Evolutionary conservation across 2,113 vertebrate genomes (phyloP).

Genomic region (Pangasianodon hypophthalmus): DNA sequence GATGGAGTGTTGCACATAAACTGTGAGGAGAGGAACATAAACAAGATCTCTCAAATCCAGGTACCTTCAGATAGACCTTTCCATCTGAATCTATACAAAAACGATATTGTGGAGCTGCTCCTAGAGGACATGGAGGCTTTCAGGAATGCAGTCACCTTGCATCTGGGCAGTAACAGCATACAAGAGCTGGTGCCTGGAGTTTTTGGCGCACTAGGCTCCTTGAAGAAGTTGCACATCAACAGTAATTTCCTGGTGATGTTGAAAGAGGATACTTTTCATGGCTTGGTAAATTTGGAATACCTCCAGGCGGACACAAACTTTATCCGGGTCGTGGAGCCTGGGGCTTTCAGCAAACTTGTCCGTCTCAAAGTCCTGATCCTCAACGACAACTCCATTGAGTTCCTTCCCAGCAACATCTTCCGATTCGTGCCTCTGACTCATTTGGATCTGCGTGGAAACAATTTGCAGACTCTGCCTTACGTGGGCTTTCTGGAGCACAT

Average conservation of each 20-base stretch:
- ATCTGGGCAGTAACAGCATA: constrained; percentile 95
- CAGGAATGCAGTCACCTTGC: constrained; percentile 85
- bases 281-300: constrained; percentile 93
- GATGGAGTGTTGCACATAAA: constrained; percentile 87
- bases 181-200: constrained; percentile 92
- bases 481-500: constrained; percentile 97
- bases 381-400: constrained; percentile 94
- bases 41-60: constrained; percentile 85
- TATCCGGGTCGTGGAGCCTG: constrained; percentile 91
- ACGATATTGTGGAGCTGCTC: constrained; percentile 82
- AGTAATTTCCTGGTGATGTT: constrained; percentile 94
- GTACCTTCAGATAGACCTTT: constrained; percentile 86
- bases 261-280: constrained; percentile 93
- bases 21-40: constrained; percentile 90
- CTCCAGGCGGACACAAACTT: constrained; percentile 98
- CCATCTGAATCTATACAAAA: constrained; percentile 92
- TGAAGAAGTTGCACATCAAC: constrained; percentile 97
- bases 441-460: constrained; percentile 94
- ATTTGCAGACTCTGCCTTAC: constrained; percentile 90
- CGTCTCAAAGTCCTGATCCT: constrained; percentile 97
- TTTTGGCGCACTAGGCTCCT: constrained; percentile 85
- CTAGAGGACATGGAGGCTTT: constrained; percentile 86
- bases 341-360: constrained; percentile 95
- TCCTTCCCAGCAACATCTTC: constrained; percentile 92
- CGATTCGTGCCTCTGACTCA: constrained; percentile 96